These are phyloP conservation scores for Rynchops niger DNA, from an alignment of 2,113 vertebrate species.

Conservation along the genomic window DNA sequence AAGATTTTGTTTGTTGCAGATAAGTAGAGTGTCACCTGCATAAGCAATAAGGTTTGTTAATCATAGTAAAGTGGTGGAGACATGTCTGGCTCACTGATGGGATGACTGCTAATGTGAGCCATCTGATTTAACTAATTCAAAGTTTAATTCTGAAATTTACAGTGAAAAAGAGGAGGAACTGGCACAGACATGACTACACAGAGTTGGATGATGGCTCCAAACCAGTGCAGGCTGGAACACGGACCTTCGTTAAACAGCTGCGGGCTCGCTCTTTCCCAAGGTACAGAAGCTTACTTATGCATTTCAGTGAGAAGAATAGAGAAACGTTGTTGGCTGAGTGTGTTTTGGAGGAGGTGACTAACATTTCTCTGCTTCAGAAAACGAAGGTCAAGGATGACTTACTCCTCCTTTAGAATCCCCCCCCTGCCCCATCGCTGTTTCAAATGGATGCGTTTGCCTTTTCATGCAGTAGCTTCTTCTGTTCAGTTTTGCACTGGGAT, in stretches of 20 bases:
- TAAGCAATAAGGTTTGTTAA: not conserved
- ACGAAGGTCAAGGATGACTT: not conserved
- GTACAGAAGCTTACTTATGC: constrained; percentile 63
- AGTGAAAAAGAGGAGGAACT: constrained; percentile 97
- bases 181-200: constrained; percentile 97
- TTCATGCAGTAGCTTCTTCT: not conserved
- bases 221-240: constrained; percentile 93
- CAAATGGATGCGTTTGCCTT: not conserved
- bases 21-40: not conserved
- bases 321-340: rapidly evolving
- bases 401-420: not conserved
- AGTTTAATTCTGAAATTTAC: constrained; percentile 14
- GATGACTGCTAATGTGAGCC: not conserved
- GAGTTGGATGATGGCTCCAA: constrained; percentile 88
- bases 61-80: not conserved
- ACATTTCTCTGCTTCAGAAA: not conserved
- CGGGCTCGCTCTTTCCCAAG: constrained; percentile 87
- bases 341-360: not conserved
- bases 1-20: not conserved
- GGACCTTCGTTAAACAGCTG: constrained; percentile 88
- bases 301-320: rapidly evolving
- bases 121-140: not conserved
- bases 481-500: not conserved
- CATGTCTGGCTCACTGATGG: not conserved
- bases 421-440: not conserved